A percentile compares a stretch with the other conserved stretches of the same genome.
phyloP scores from a whole-genome alignment of 2,888 invertebrate species.

The Gymnoscelis rufifasciata region DNA sequence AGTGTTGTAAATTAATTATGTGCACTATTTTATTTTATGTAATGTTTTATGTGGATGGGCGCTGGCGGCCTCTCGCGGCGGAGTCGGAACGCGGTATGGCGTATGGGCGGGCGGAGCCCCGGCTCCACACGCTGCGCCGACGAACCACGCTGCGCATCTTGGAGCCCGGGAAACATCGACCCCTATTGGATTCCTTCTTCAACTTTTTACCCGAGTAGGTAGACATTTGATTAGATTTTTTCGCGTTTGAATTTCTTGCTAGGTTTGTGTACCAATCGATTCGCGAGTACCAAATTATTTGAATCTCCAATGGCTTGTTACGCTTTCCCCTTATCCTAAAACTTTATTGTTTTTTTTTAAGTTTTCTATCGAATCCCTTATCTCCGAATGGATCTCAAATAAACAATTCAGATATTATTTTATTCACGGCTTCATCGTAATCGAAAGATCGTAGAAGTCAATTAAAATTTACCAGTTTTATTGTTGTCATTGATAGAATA shows the following conservation, averaged over 20 bases:
- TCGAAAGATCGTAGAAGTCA: too few species aligned
- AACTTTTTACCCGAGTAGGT: conserved; percentile 24
- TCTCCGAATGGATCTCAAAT: too few species aligned
- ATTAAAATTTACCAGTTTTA: too few species aligned
- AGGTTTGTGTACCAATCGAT: too few species aligned
- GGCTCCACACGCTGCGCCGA: conserved; percentile 34
- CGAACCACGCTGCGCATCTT: conserved; percentile 56
- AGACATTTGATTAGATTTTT: too few species aligned
- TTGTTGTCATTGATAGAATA: too few species aligned
- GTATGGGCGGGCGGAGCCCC: conserved; percentile 58
- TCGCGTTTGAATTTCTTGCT: too few species aligned
- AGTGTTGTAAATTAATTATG: conserved; percentile 74
- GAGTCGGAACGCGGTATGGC: not conserved
- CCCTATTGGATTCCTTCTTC: conserved; percentile 30
- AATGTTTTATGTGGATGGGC: conserved; percentile 51
- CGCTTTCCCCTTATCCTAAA: too few species aligned
- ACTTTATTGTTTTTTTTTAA: too few species aligned
- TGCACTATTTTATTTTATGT: conserved; percentile 44
- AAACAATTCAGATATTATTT: too few species aligned
- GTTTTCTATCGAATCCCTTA: too few species aligned
- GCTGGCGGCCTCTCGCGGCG: conserved; percentile 29
- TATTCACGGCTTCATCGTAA: too few species aligned
- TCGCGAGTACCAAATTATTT: conserved; percentile 23
- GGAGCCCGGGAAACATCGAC: conserved; percentile 41
- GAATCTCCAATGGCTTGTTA: not conserved